A percentile compares a stretch with the other conserved stretches of the same genome.
phyloP scores from a whole-genome alignment of 1,140 invertebrate genomes.

The Neotoxoptera formosana region DNA sequence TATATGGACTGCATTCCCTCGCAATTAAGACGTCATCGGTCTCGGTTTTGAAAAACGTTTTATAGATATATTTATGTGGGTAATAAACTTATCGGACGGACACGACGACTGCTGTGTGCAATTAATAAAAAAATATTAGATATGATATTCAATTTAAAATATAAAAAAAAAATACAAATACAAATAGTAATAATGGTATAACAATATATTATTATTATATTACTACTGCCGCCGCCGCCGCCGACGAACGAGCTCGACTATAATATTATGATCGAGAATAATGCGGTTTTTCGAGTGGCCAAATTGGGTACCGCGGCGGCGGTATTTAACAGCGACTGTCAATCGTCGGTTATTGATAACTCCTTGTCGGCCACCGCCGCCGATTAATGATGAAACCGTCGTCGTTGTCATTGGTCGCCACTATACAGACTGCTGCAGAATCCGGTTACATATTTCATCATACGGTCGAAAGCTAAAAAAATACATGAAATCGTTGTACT shows the following conservation, averaged over 20 bases:
- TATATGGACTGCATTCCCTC: conserved; percentile 37
- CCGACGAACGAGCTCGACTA: background rate
- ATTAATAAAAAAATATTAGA: conserved; percentile 55
- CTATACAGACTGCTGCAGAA: background rate
- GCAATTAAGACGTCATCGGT: conserved; percentile 56
- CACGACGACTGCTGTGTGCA: background rate
- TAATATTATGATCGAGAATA: conserved; percentile 35
- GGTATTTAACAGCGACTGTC: conserved; percentile 53
- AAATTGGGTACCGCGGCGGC: conserved; percentile 52
- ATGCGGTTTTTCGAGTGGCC: conserved; percentile 53
- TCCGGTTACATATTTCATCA: conserved; percentile 45
- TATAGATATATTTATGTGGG: background rate
- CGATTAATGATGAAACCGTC: conserved; percentile 48
- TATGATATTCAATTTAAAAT: conserved; percentile 9
- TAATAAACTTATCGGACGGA: conserved; percentile 27
- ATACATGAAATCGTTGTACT: background rate
- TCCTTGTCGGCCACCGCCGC: conserved; percentile 27
- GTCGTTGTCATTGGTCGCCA: conserved; percentile 6
- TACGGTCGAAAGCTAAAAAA: background rate
- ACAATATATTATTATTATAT: background rate
- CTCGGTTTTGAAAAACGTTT: conserved; percentile 21
- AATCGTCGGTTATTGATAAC: conserved; percentile 44
- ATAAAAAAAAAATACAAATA: background rate
- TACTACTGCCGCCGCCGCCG: background rate
- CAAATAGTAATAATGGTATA: background rate